A percentile compares a stretch with the other conserved stretches of the same genome.
phyloP scores from a whole-genome alignment of 2,797 vertebrate species.

The Halcyon badia region DNA sequence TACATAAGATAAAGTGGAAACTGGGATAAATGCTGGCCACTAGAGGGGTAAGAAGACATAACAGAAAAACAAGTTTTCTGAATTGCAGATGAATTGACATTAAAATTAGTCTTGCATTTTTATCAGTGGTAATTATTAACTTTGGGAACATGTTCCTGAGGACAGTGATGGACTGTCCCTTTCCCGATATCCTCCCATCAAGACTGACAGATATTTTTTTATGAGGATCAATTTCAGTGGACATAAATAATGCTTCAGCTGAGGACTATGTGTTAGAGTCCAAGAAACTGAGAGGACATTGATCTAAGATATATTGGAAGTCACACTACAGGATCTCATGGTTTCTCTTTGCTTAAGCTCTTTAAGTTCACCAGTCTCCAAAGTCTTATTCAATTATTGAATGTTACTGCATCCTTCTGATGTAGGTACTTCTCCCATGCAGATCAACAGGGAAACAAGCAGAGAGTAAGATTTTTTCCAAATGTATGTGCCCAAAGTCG shows the following conservation, averaged over 20 bases:
- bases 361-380: neutral
- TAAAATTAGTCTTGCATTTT: neutral
- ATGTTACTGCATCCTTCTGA: neutral
- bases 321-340: neutral
- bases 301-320: neutral
- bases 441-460: neutral
- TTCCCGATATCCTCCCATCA: neutral
- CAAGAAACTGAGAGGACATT: neutral
- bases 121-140: neutral
- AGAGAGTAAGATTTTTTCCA: neutral
- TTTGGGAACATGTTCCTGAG: neutral
- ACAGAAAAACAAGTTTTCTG: neutral
- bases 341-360: neutral
- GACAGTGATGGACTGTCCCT: neutral
- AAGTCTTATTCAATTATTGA: neutral
- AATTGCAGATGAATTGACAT: neutral
- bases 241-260: neutral
- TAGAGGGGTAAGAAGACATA: neutral
- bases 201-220: neutral
- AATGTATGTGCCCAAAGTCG: neutral
- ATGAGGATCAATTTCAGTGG: neutral
- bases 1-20: neutral
- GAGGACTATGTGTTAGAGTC: neutral
- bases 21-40: neutral
- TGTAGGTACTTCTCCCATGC: neutral